Percentiles rank a stretch among this genome's conserved stretches.
phyloP scores from a whole-genome alignment of 1,140 invertebrate genomes.

The Cotesia chilonis region DNA sequence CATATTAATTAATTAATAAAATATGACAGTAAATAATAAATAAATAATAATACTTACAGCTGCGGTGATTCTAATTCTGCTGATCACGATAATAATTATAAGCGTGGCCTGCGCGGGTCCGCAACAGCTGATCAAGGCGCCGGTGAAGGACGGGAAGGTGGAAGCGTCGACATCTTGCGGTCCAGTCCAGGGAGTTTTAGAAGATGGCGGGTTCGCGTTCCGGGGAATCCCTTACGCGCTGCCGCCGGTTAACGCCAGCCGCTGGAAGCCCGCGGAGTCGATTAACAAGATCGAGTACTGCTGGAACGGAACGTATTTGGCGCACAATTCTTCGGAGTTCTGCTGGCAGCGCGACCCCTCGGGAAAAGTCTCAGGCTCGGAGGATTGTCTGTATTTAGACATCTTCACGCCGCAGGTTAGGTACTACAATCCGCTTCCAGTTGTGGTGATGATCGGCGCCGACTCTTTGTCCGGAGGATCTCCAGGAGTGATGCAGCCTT shows the following conservation, averaged over 20 bases:
- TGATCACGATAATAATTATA: conserved; percentile 74
- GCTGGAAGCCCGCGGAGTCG: conserved; percentile 78
- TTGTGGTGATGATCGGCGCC: conserved; percentile 83
- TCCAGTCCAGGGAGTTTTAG: conserved; percentile 76
- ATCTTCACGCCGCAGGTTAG: conserved; percentile 78
- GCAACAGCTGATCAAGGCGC: conserved; percentile 64
- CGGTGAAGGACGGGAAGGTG: conserved; percentile 74
- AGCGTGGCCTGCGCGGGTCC: conserved; percentile 68
- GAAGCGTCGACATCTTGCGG: conserved; percentile 81
- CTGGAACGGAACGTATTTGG: conserved; percentile 80
- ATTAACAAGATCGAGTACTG: conserved; percentile 76
- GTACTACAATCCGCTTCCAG: conserved; percentile 78
- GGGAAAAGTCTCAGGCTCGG: conserved; percentile 72
- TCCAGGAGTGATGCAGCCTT: conserved; percentile 72
- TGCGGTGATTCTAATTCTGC: conserved; percentile 68
- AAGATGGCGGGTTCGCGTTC: conserved; percentile 82
- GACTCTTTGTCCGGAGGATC: conserved; percentile 79
- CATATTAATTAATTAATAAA: too few relatives aligned
- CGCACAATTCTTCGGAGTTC: conserved; percentile 71
- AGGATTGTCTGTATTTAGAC: conserved; percentile 84
- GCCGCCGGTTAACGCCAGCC: conserved; percentile 75
- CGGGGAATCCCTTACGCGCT: conserved; percentile 86
- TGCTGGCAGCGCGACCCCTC: conserved; percentile 76
- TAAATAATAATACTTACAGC: conserved; percentile 38
- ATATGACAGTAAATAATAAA: too few relatives aligned